Evolutionary conservation across 2,888 invertebrate genomes (phyloP).

Genomic region (Melipona beecheii): DNA sequence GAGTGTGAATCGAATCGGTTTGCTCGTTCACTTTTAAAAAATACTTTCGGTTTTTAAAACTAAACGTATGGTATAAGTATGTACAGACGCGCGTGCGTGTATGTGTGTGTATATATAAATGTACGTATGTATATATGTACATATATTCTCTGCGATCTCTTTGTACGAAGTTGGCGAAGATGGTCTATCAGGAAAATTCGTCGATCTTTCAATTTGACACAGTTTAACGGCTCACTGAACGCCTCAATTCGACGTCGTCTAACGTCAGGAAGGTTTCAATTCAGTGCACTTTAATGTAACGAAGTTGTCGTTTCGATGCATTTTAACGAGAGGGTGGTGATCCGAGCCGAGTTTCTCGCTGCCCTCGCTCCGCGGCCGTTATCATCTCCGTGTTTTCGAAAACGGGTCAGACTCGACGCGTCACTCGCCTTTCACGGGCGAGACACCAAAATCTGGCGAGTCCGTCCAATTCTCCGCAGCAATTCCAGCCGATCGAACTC

Average conservation of each 20-base stretch:
- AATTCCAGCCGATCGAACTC: too few species aligned
- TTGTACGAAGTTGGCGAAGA: background rate
- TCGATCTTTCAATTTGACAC: constrained; percentile 4
- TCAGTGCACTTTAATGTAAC: constrained; percentile 31
- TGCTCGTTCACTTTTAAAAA: background rate
- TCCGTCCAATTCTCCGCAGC: background rate
- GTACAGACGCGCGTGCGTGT: background rate
- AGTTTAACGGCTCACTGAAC: background rate
- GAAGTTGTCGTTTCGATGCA: constrained; percentile 15
- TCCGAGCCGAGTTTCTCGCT: background rate
- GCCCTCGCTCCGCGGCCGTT: background rate
- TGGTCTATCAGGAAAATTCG: background rate
- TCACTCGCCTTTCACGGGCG: background rate
- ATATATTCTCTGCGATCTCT: background rate
- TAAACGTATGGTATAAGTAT: background rate
- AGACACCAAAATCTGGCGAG: background rate
- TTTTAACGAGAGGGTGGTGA: constrained; percentile 13
- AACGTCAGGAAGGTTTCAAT: constrained; percentile 35
- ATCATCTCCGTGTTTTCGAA: background rate
- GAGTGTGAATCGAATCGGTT: background rate
- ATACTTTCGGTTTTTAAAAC: background rate
- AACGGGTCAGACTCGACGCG: constrained; percentile 25
- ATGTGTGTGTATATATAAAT: too few species aligned
- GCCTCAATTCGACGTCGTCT: constrained; percentile 6
- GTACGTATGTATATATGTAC: background rate